A percentile compares a stretch with the other conserved stretches of the same genome.
phyloP scores from a whole-genome alignment of 2,888 invertebrate genomes.

The Andrena camellia region DNA sequence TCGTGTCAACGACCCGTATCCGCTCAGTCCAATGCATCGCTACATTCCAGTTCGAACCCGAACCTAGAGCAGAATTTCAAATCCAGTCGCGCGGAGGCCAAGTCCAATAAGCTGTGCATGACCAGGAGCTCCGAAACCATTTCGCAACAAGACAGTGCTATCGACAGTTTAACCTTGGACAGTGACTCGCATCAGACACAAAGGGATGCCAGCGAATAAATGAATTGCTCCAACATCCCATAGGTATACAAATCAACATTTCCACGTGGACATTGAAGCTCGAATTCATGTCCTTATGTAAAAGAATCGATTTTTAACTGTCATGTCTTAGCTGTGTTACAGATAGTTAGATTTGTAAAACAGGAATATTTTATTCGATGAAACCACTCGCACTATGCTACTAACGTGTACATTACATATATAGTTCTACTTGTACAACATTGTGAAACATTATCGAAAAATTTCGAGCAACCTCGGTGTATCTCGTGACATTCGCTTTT shows the following conservation, averaged over 20 bases:
- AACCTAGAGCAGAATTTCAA: slow-evolving; percentile 80
- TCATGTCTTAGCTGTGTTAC: slow-evolving; percentile 47
- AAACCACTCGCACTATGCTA: slow-evolving; percentile 44
- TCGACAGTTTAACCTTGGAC: slow-evolving; percentile 79
- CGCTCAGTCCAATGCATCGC: slow-evolving; percentile 79
- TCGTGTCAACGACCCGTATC: slow-evolving; percentile 80
- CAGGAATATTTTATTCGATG: slow-evolving; percentile 52
- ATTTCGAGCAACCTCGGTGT: slow-evolving; percentile 20
- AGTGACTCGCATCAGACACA: slow-evolving; percentile 79
- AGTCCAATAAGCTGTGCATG: slow-evolving; percentile 76
- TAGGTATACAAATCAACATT: slow-evolving; percentile 48
- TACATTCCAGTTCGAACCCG: slow-evolving; percentile 83
- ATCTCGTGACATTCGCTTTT: slow-evolving; percentile 37
- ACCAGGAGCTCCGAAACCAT: slow-evolving; percentile 81
- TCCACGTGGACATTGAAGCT: slow-evolving; percentile 50
- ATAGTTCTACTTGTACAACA: slow-evolving; percentile 43
- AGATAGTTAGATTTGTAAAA: slow-evolving; percentile 54
- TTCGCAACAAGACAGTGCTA: slow-evolving; percentile 80
- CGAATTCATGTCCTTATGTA: slow-evolving; percentile 44
- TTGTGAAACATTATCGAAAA: slow-evolving; percentile 26
- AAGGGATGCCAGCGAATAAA: slow-evolving; percentile 75
- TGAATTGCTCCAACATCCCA: slow-evolving; percentile 31
- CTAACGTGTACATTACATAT: slow-evolving; percentile 37
- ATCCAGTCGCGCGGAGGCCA: slow-evolving; percentile 76
- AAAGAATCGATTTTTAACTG: slow-evolving; percentile 52